phyloP scores from a whole-genome alignment of 2,113 vertebrate species.

The Limanda limanda region DNA sequence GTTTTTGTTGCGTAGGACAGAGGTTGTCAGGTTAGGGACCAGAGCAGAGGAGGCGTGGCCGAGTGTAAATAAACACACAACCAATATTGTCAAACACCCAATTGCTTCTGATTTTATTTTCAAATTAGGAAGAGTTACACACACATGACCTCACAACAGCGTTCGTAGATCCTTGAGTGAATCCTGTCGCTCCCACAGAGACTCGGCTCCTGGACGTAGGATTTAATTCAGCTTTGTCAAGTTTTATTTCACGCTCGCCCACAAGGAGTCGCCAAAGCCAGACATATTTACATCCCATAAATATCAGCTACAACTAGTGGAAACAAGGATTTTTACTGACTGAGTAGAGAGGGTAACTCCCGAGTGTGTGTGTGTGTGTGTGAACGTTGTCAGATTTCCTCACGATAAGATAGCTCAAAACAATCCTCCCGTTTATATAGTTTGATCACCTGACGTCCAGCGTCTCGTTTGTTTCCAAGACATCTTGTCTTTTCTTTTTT shows the following conservation, averaged over 20 bases:
- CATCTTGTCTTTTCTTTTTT: not conserved
- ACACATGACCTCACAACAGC: too few relatives aligned
- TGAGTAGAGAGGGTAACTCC: too few relatives aligned
- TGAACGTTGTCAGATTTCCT: not conserved
- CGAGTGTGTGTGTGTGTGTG: not conserved
- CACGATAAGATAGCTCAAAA: not conserved
- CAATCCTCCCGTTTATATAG: not conserved
- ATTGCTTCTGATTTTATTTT: not conserved
- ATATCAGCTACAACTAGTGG: too few relatives aligned
- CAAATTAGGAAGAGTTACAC: too few relatives aligned
- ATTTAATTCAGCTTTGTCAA: too few relatives aligned
- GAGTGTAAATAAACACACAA: not conserved
- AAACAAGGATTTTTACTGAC: too few relatives aligned
- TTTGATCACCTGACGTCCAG: not conserved
- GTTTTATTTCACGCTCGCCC: too few relatives aligned
- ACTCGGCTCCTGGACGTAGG: too few relatives aligned
- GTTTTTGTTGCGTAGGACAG: conserved; percentile 49
- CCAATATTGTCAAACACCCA: not conserved
- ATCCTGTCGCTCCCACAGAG: too few relatives aligned
- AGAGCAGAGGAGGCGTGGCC: conserved; percentile 20
- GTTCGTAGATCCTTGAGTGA: too few relatives aligned
- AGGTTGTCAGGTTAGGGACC: conserved; percentile 60
- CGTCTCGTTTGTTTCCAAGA: not conserved
- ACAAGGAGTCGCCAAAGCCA: too few relatives aligned
- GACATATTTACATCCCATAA: too few relatives aligned